A percentile compares a stretch with the other conserved stretches of the same genome.
Evolutionary conservation across 37 sponge, comb jelly and placozoan species (phyloP).

Genomic region (Haliclona indistincta): DNA sequence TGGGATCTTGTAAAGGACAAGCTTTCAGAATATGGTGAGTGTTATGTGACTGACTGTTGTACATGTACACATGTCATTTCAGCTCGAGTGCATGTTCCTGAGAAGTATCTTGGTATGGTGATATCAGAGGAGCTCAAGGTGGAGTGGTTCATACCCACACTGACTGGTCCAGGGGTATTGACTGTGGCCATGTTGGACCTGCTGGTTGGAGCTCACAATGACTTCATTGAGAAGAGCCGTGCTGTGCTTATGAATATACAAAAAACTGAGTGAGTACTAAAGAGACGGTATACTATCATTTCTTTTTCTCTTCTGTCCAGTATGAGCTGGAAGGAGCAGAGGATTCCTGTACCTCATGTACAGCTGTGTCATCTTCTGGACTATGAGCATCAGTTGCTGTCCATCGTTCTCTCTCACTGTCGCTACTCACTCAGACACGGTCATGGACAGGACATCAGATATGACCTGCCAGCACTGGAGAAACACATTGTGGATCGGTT

Average conservation of each 20-base stretch:
- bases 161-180: conserved; percentile 62
- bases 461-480: conserved; percentile 80
- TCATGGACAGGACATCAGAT: conserved; percentile 61
- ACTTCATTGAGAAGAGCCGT: conserved; percentile 60
- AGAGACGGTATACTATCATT: no score
- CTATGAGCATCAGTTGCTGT: conserved; percentile 65
- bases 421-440: conserved; percentile 75
- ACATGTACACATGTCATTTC: no score
- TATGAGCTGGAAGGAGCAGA: conserved; percentile 17
- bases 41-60: no score
- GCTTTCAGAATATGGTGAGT: no score
- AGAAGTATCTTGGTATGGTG: conserved; percentile 24
- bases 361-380: conserved; percentile 65
- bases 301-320: background rate
- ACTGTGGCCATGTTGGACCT: conserved; percentile 64
- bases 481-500: conserved; percentile 80
- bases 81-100: conserved; percentile 55
- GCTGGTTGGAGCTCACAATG: conserved; percentile 62
- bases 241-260: background rate
- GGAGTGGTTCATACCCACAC: conserved; percentile 70
- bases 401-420: conserved; percentile 78
- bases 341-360: conserved; percentile 61
- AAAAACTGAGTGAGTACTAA: conserved; percentile 24
- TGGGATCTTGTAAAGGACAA: conserved; percentile 58
- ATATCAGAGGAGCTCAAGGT: conserved; percentile 23